Conservation (phyloP, 2,797 vertebrate genomes). For the Enteromius trimaculatus region DNA sequence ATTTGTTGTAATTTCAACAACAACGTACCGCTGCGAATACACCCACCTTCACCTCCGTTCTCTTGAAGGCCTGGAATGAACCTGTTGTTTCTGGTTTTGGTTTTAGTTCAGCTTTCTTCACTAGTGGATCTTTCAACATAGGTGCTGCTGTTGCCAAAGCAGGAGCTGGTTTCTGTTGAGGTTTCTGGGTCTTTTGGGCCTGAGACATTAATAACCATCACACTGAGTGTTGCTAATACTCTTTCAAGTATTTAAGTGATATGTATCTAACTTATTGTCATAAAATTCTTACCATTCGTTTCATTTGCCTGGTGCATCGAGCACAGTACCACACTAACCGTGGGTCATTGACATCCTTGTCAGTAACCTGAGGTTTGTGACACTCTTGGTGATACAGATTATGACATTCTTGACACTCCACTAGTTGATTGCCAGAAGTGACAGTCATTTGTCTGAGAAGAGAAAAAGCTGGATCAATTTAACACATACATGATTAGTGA, state of each 20-base stretch:
- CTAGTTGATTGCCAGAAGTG: conserved; percentile 93
- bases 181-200: conserved; percentile 96
- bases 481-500: background rate
- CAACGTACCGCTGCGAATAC: too few relatives aligned
- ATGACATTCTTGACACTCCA: conserved; percentile 99
- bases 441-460: conserved; percentile 94
- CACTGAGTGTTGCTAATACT: background rate
- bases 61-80: conserved; percentile 96
- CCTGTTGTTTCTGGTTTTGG: conserved; percentile 86
- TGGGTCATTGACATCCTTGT: conserved; percentile 98
- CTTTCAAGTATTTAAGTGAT: background rate
- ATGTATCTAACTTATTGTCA: background rate
- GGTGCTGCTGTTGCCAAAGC: conserved; percentile 84
- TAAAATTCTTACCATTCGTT: conserved; percentile 88
- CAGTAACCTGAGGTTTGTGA: conserved; percentile 97
- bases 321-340: conserved; percentile 98
- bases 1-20: background rate
- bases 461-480: conserved; percentile 20
- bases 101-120: conserved; percentile 94
- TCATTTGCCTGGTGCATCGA: conserved; percentile 97
- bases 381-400: conserved; percentile 99
- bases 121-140: conserved; percentile 90
- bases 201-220: conserved; percentile 62
- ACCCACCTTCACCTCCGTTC: conserved; percentile 94
- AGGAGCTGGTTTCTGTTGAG: conserved; percentile 90